phyloP scores from a whole-genome alignment of 1,140 invertebrate species.

The Leptonema lineaticorne region DNA sequence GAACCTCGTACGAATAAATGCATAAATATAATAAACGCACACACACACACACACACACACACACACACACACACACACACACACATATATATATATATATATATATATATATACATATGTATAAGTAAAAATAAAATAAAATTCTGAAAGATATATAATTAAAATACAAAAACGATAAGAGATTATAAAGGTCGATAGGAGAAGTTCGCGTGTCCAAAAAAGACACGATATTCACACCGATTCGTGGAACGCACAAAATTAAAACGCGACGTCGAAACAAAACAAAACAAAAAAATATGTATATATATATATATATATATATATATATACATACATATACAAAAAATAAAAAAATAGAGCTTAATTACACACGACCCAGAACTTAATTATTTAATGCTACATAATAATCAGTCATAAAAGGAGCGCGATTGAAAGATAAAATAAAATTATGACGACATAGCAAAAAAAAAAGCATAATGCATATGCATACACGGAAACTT shows the following conservation, averaged over 20 bases:
- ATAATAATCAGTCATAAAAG: conserved; percentile 38
- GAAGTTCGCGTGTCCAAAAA: conserved; percentile 29
- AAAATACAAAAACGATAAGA: conserved; percentile 28
- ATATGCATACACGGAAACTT: too few species aligned
- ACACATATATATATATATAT: too few species aligned
- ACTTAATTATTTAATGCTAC: conserved; percentile 40
- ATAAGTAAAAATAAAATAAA: too few species aligned
- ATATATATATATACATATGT: too few species aligned
- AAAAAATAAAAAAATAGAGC: conserved; percentile 14
- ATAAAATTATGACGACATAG: conserved; percentile 11
- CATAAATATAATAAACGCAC: too few species aligned
- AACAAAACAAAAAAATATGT: background rate
- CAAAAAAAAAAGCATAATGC: background rate
- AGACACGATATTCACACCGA: conserved; percentile 38
- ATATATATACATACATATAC: too few species aligned
- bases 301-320: background rate
- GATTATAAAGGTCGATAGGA: conserved; percentile 30
- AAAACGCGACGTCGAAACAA: conserved; percentile 21
- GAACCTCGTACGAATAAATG: too few species aligned
- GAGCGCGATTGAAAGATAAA: conserved; percentile 28
- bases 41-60: too few species aligned
- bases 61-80: too few species aligned
- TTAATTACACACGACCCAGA: conserved; percentile 35
- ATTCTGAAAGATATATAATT: conserved; percentile 28
- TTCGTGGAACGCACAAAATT: conserved; percentile 40